Percentiles rank a stretch among this genome's conserved stretches.
phyloP scores from a whole-genome alignment of 1,140 invertebrate species.

The Popillia japonica region DNA sequence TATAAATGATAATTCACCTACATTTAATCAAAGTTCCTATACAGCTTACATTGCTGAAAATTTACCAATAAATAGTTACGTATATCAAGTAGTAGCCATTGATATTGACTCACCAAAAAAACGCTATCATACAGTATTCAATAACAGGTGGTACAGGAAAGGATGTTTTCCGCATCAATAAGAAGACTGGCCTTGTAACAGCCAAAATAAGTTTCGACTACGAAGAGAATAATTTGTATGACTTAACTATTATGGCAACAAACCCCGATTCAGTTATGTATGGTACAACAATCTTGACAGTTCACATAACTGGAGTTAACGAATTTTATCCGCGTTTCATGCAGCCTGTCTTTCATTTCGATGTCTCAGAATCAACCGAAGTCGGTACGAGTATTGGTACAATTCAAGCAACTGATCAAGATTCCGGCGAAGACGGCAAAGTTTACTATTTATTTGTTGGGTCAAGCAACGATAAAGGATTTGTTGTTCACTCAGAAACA shows the following conservation, averaged over 20 bases:
- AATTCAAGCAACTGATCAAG: constrained; percentile 90
- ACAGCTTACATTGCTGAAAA: constrained; percentile 87
- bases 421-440: constrained; percentile 89
- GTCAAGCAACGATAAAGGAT: constrained; percentile 91
- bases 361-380: constrained; percentile 91
- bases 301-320: constrained; percentile 89
- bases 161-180: constrained; percentile 80
- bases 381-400: constrained; percentile 86
- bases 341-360: constrained; percentile 91
- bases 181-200: constrained; percentile 77
- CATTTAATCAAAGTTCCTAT: constrained; percentile 80
- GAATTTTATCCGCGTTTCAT: constrained; percentile 93
- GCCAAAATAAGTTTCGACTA: constrained; percentile 87
- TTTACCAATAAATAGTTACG: constrained; percentile 74
- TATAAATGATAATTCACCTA: constrained; percentile 89
- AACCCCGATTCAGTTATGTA: constrained; percentile 88
- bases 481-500: constrained; percentile 84
- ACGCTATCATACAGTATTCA: constrained; percentile 87
- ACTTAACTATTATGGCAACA: constrained; percentile 81
- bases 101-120: constrained; percentile 93
- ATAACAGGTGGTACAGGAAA: constrained; percentile 81
- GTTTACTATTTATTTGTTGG: constrained; percentile 93
- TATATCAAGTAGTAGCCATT: constrained; percentile 79
- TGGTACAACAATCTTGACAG: constrained; percentile 74
- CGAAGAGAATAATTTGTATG: constrained; percentile 82